phyloP scores from a whole-genome alignment of 2,113 vertebrate species.

The Ochotona curzoniae region DNA sequence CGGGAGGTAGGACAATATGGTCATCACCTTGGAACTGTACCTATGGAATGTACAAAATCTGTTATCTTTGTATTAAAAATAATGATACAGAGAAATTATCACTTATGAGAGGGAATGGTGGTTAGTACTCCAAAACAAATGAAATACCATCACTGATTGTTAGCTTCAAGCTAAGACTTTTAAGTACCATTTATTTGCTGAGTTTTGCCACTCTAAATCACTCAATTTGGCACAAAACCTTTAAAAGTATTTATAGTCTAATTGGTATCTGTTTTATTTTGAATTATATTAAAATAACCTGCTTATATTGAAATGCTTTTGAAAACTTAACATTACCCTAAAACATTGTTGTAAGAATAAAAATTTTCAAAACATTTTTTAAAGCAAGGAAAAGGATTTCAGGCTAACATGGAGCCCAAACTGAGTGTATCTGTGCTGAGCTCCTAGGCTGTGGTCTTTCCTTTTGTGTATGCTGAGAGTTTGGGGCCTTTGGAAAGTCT shows the following conservation, averaged over 20 bases:
- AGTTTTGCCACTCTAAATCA: conserved; percentile 85
- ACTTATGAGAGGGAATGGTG: conserved; percentile 77
- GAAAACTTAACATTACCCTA: conserved; percentile 63
- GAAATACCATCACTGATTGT: conserved; percentile 83
- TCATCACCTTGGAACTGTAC: too few relatives aligned
- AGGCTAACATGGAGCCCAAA: not conserved
- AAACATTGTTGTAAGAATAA: conserved; percentile 31
- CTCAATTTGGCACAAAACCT: conserved; percentile 84
- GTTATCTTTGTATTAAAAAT: too few relatives aligned
- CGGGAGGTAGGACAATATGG: too few relatives aligned
- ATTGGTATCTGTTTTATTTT: conserved; percentile 75
- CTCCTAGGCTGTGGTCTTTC: not conserved
- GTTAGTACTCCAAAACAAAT: conserved; percentile 83
- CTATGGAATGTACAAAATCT: too few relatives aligned
- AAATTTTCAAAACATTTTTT: conserved; percentile 70
- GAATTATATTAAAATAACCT: conserved; percentile 73
- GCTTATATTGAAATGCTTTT: conserved; percentile 76
- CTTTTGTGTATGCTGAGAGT: not conserved
- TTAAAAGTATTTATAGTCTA: conserved; percentile 80
- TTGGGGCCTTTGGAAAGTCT: conserved; percentile 1
- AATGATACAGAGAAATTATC: too few relatives aligned
- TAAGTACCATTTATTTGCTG: conserved; percentile 88
- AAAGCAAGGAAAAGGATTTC: conserved; percentile 43
- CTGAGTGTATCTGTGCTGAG: not conserved
- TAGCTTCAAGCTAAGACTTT: conserved; percentile 86